Percentiles rank a stretch among this genome's conserved stretches.
Conservation (phyloP, 2,888 invertebrate genomes). For the Caenorhabditis panamensis region DNA sequence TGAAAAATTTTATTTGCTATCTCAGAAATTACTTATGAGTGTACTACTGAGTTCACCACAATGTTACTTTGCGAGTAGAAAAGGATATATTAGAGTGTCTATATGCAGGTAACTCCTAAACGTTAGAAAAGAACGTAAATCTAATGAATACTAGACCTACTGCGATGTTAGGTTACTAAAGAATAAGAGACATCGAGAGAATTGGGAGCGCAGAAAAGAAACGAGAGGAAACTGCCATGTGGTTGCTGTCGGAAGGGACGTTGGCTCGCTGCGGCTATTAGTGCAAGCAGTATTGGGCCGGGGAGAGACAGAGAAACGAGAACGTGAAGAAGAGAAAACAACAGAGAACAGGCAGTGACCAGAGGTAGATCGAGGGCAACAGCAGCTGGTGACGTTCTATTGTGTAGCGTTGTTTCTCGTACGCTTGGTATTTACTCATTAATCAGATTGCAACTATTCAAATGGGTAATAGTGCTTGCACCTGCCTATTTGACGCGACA, state of each 20-base stretch:
- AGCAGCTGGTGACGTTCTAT: neutral
- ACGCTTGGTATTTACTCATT: neutral
- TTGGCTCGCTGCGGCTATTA: neutral
- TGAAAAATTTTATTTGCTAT: no score
- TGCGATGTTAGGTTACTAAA: neutral
- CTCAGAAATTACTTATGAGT: no score
- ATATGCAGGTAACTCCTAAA: neutral
- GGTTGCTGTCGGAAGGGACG: slow-evolving; percentile 2
- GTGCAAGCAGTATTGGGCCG: neutral
- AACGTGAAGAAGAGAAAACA: neutral
- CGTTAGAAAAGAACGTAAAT: neutral
- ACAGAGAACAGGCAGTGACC: neutral
- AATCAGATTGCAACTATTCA: no score
- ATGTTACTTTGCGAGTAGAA: no score
- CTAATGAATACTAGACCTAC: no score
- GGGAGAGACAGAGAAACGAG: neutral
- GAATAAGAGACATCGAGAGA: neutral
- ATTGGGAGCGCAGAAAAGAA: neutral
- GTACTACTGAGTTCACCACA: no score
- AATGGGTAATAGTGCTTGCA: no score
- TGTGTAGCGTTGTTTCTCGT: neutral
- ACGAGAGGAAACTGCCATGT: slow-evolving; percentile 15
- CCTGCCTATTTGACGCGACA: no score
- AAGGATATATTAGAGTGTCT: no score
- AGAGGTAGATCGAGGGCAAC: neutral